Conservation (phyloP, 2,113 vertebrate species). For the Trogon surrucura region DNA sequence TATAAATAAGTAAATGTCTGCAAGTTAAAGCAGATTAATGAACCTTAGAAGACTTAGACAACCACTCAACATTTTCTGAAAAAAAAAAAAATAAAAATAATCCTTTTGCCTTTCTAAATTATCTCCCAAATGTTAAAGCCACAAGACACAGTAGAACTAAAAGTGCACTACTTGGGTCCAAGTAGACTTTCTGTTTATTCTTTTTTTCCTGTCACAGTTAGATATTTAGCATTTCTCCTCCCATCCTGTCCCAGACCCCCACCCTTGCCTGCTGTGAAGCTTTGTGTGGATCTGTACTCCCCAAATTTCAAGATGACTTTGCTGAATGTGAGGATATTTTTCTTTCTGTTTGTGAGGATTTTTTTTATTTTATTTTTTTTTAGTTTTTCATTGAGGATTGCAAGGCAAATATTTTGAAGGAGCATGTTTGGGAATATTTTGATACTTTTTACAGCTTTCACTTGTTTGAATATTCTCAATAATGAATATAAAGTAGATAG, state of each 20-base stretch:
- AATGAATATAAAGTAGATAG: background rate
- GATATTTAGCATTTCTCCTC: background rate
- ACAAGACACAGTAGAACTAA: background rate
- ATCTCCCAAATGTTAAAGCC: background rate
- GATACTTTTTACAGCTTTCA: background rate
- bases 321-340: background rate
- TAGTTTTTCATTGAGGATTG: background rate
- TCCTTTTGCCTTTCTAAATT: background rate
- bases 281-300: background rate
- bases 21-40: background rate
- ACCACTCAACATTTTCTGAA: background rate
- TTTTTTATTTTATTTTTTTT: background rate
- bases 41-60: background rate
- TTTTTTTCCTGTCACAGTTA: background rate
- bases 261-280: background rate
- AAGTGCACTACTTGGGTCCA: background rate
- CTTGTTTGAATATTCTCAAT: background rate
- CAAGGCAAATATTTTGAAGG: background rate
- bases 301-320: background rate
- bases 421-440: background rate
- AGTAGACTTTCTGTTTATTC: background rate
- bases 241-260: fast-evolving
- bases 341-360: background rate
- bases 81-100: background rate
- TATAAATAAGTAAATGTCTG: background rate